Evolutionary conservation across 2,113 vertebrate genomes (phyloP), one percentile per base, ranked within the genome.

Genomic region (Origma solitaria): DNA sequence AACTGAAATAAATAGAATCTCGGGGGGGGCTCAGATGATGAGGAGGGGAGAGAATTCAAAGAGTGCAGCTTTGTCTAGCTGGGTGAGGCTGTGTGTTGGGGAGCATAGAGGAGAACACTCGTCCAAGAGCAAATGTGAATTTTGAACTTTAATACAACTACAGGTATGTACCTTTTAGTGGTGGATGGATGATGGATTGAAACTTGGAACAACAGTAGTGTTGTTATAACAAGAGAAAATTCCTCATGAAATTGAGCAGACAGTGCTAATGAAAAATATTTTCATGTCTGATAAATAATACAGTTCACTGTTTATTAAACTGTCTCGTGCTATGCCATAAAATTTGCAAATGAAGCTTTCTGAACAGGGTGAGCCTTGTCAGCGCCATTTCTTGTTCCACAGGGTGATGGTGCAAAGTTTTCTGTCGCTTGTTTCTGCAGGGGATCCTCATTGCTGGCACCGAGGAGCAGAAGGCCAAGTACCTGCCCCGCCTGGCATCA

Each of bases 391-490:
- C 14, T 57, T 73, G 35, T 45, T 4, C 3, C 58, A 6, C 8
- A 14, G 61, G 18, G n/a, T 11, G 66, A 21, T 72, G 71, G 62
- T 86, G 62, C 73, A n/a, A 10, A 68, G 76, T 56, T 80, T 40
- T 33, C 15, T 62, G 2, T 61, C 54, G 4, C 54, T 35, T 47
- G 66, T 91, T 92, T 92, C 13, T 97, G 77, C 88, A 99, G 99
- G 99, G 99, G 5, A 99, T 99, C 92, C 97, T 99, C 66, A 97
- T 99, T 31, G 98, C 98, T 22, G 99, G 99, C 66, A 99, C 61
- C 11, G 98, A 99, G n/a, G 98, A 98, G 35, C 99, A 99, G 97
- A 99, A 99, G 88, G 95, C 98, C 33, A 99, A 98, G 80, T 99
- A 99, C 96, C 97, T 99, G 64, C 99, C 99, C 21, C 98, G 96